Base-by-base conservation (phyloP, 1,140 invertebrate species). In the Cherax destructor region DNA sequence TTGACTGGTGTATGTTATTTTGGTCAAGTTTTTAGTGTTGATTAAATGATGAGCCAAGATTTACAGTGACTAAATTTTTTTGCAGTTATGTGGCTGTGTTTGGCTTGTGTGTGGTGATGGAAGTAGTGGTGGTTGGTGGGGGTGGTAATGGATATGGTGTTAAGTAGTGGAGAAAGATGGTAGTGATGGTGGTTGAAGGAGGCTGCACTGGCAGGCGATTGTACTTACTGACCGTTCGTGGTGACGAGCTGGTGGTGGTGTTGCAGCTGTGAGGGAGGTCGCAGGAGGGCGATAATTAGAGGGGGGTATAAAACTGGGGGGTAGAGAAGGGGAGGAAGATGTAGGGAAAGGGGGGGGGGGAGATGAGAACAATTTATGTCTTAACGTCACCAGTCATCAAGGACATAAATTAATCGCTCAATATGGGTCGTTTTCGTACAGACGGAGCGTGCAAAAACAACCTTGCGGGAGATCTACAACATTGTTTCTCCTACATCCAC, bases 221-320 rank as follows among this genome's bases (percentile, higher is more conserved):
- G 52, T 56, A 56, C 52, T 56, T 56, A 83, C 80, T 56, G 80
- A 61, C 52, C 56, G 52, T 21, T 83, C 41, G 56, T 83, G 52
- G 52, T n/a, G 80, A 41, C 52, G 52, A 21, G 61, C 50, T 21
- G 78, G 49, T 80, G 6, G 78, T n/a, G 76, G 85, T 87, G 76
- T 69, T 87, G 85, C 85, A 87, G 85, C 85, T 79, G 74, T 87
- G 85, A 87, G 79, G 87, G 80, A 89, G 87, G 79, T 89, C 79
- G 80, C 87, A 89, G 87, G 87, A 83, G 61, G 72, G 87, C 76
- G 87, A 89, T 89, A 89, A 89, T 89, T 89, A 89, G 87, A 89
- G 76, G 85, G 85, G 85, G 85, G 76, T 11, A 24, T 56, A 56
- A 52, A 50, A 61, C 41, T 77, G 76, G 76, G 76, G 41, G 76